phyloP scores from a whole-genome alignment of 1,140 invertebrate species.

The Cotesia glomerata region DNA sequence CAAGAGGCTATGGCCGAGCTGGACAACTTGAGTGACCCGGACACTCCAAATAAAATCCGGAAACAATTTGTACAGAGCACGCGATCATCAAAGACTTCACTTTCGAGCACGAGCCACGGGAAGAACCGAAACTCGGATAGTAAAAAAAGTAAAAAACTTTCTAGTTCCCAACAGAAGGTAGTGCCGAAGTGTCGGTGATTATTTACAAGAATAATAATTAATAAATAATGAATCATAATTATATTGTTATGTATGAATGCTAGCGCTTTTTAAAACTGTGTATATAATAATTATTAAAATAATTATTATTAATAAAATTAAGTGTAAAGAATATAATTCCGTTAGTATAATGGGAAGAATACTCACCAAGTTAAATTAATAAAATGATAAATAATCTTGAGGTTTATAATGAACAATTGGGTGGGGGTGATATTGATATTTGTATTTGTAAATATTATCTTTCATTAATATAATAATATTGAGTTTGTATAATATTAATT shows the following conservation, averaged over 20 bases:
- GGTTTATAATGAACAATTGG: slow-evolving; percentile 7
- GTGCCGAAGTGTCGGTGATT: slow-evolving; percentile 11
- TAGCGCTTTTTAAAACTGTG: slow-evolving; percentile 22
- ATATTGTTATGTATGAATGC: background rate
- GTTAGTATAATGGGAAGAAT: slow-evolving; percentile 29
- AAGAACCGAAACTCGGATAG: background rate
- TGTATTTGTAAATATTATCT: slow-evolving; percentile 27
- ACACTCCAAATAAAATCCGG: slow-evolving; percentile 22
- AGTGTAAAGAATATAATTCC: slow-evolving; percentile 45
- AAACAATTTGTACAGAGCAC: slow-evolving; percentile 22
- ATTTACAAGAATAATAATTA: too few relatives aligned
- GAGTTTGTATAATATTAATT: slow-evolving; percentile 21
- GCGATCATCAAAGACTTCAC: slow-evolving; percentile 18
- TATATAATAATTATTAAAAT: background rate
- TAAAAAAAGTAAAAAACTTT: slow-evolving; percentile 10
- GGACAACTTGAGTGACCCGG: slow-evolving; percentile 64
- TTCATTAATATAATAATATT: background rate
- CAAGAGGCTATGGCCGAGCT: slow-evolving; percentile 89
- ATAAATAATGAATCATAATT: slow-evolving; percentile 7
- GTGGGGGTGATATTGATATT: slow-evolving; percentile 25
- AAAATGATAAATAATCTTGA: slow-evolving; percentile 11
- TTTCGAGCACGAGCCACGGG: background rate
- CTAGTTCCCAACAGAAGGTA: background rate
- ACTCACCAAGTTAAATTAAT: slow-evolving; percentile 33
- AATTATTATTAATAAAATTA: slow-evolving; percentile 19